Evolutionary conservation across 1,140 invertebrate genomes (phyloP).

Genomic region (Potamilus streckersoni): DNA sequence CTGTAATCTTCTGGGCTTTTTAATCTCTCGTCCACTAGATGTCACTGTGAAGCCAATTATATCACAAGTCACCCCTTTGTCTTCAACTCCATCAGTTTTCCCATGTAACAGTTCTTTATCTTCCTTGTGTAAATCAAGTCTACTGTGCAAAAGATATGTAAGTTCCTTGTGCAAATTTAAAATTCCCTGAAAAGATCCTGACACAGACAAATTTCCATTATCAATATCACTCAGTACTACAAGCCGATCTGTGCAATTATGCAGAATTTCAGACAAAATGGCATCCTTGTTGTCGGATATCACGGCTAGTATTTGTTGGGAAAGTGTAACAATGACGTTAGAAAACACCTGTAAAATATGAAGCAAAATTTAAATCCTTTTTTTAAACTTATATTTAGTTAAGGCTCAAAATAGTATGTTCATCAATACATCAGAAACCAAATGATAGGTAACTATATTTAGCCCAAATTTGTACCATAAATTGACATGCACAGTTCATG

Average conservation of each 20-base stretch:
- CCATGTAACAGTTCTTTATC: neutral
- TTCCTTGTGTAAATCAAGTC: neutral
- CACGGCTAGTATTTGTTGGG: neutral
- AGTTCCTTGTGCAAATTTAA: slow-evolving; percentile 4
- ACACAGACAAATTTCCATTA: neutral
- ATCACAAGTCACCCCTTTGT: neutral
- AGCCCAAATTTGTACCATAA: no score
- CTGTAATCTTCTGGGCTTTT: no score
- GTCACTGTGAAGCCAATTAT: neutral
- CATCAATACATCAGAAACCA: no score
- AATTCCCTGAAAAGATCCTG: slow-evolving; percentile 15
- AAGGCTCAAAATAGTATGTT: no score
- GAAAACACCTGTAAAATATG: slow-evolving; percentile 17
- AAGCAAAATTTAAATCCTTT: neutral
- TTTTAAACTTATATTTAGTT: no score
- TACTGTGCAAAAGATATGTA: neutral
- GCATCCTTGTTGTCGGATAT: slow-evolving; percentile 18
- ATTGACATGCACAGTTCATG: no score
- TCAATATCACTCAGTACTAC: slow-evolving; percentile 1
- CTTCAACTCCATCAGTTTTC: neutral
- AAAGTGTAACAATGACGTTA: slow-evolving; percentile 14
- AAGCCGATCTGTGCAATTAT: neutral
- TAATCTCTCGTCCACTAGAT: neutral
- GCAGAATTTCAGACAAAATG: slow-evolving; percentile 3
- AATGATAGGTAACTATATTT: no score